A percentile compares a stretch with the other conserved stretches of the same genome.
Conservation (phyloP, 1,140 invertebrate species). For the Bombyx mori region DNA sequence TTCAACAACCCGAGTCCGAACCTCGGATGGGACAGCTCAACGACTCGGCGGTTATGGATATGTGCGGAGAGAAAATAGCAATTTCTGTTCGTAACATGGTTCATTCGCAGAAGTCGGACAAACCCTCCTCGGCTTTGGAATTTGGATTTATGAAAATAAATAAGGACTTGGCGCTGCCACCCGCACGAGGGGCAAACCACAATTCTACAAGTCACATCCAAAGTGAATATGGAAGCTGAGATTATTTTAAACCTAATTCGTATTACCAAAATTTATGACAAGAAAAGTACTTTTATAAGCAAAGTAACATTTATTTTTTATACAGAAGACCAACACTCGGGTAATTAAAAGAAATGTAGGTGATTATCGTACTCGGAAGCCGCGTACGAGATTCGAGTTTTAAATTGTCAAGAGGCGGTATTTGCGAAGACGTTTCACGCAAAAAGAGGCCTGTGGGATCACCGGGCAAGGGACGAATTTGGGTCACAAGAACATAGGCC, state of each 20-base stretch:
- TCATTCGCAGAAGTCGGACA: too few species aligned
- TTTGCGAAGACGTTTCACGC: background rate
- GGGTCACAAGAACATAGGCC: too few species aligned
- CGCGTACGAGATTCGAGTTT: background rate
- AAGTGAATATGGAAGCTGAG: background rate
- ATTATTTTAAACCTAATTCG: background rate
- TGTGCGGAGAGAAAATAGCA: too few species aligned
- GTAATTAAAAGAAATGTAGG: slow-evolving; percentile 5
- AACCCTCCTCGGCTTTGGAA: background rate
- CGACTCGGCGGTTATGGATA: too few species aligned
- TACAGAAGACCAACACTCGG: background rate
- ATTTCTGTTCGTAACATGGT: too few species aligned
- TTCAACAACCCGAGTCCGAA: too few species aligned
- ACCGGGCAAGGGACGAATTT: background rate
- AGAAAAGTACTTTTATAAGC: background rate
- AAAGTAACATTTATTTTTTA: background rate
- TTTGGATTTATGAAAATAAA: background rate
- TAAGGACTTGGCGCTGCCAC: background rate
- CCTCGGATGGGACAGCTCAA: too few species aligned
- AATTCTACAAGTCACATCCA: background rate
- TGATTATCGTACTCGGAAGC: slow-evolving; percentile 1
- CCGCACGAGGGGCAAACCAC: background rate
- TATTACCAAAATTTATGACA: background rate
- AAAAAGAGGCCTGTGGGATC: slow-evolving; percentile 4
- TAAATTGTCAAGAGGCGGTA: slow-evolving; percentile 6